A percentile compares a stretch with the other conserved stretches of the same genome.
phyloP scores from a whole-genome alignment of 2,888 invertebrate genomes.

The Epirrita christyi region DNA sequence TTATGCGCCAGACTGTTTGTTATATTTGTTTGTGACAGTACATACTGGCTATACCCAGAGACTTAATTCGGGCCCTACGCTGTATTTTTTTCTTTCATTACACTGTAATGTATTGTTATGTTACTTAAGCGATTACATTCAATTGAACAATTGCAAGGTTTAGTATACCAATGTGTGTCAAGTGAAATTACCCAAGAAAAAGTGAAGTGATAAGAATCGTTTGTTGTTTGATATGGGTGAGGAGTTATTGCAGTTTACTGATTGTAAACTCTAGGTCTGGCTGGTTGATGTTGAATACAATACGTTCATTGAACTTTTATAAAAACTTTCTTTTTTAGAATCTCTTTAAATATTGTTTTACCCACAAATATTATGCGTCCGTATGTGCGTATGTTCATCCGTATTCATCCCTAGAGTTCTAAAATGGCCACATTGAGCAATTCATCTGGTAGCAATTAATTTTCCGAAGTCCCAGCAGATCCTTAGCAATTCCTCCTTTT shows the following conservation, averaged over 20 bases:
- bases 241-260: not conserved
- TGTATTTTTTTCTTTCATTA: not conserved
- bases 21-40: not conserved
- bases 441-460: no score
- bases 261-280: not conserved
- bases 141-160: no score
- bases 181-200: constrained; percentile 33
- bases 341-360: not conserved
- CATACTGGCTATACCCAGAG: not conserved
- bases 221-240: constrained; percentile 12
- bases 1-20: not conserved
- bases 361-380: no score
- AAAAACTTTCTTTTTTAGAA: not conserved
- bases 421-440: no score
- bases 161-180: constrained; percentile 37
- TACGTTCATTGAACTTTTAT: not conserved
- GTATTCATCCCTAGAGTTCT: no score
- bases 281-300: not conserved
- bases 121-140: no score
- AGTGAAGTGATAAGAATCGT: constrained; percentile 37
- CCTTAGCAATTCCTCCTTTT: no score
- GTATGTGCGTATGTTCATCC: no score
- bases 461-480: no score
- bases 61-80: not conserved
- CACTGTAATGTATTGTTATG: not conserved